Percentiles rank a stretch among this genome's conserved stretches.
These are phyloP conservation scores for Tenthredo mesomela DNA, from an alignment of 2,888 invertebrate genomes.

Conservation along the genomic window DNA sequence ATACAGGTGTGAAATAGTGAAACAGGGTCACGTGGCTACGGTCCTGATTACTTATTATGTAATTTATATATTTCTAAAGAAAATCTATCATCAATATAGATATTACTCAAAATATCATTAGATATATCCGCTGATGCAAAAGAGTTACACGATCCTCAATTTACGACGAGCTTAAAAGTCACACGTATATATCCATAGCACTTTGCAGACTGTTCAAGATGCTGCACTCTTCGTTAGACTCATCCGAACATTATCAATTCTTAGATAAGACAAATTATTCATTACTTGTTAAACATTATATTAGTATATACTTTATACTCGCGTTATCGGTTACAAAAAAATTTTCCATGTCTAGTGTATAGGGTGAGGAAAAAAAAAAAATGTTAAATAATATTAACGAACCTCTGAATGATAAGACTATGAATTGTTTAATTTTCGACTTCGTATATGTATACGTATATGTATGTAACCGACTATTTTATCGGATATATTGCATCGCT, in stretches of 20 bases:
- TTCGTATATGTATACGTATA: background rate
- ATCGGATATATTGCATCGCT: background rate
- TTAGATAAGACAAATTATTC: slow-evolving; percentile 13
- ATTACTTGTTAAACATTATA: background rate
- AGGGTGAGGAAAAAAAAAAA: background rate
- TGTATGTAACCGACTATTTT: background rate
- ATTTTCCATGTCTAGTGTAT: background rate
- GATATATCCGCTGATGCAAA: background rate
- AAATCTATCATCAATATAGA: background rate
- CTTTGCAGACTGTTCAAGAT: slow-evolving; percentile 31
- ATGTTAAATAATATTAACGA: background rate
- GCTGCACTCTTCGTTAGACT: slow-evolving; percentile 12
- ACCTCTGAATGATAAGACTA: background rate
- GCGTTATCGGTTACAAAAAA: background rate
- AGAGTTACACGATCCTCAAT: background rate
- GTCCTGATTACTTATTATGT: slow-evolving; percentile 7
- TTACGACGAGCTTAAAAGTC: background rate
- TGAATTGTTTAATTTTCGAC: background rate
- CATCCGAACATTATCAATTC: slow-evolving; percentile 23
- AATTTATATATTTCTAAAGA: slow-evolving; percentile 7
- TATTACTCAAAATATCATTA: slow-evolving; percentile 1
- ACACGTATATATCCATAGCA: background rate
- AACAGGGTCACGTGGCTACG: slow-evolving; percentile 34
- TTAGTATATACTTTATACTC: background rate
- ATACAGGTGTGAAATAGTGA: slow-evolving; percentile 26